Percentiles rank a stretch among this genome's conserved stretches.
phyloP scores from a whole-genome alignment of 2,888 invertebrate genomes.

The Nudaria mundana region DNA sequence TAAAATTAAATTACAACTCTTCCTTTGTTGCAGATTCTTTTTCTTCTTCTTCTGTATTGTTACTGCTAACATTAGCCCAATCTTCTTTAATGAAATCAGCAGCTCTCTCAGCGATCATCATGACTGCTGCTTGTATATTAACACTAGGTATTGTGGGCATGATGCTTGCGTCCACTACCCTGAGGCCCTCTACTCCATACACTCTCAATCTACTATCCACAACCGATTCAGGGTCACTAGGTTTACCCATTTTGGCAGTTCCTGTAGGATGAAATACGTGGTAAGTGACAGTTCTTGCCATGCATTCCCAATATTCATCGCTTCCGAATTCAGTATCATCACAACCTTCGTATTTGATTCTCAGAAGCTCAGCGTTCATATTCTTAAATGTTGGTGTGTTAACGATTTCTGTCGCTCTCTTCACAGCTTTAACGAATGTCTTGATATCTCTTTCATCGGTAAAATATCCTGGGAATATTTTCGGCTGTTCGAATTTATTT shows the following conservation, averaged over 20 bases:
- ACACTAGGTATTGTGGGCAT: slow-evolving; percentile 72
- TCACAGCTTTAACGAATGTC: slow-evolving; percentile 52
- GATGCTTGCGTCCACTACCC: slow-evolving; percentile 67
- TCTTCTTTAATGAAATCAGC: slow-evolving; percentile 67
- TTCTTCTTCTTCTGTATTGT: slow-evolving; percentile 20
- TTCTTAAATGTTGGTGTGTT: slow-evolving; percentile 54
- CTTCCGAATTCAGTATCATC: slow-evolving; percentile 52
- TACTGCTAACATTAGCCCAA: no score
- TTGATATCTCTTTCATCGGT: slow-evolving; percentile 60
- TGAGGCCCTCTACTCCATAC: slow-evolving; percentile 48
- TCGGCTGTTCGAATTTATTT: slow-evolving; percentile 56
- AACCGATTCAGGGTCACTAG: slow-evolving; percentile 49
- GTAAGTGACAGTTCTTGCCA: slow-evolving; percentile 64
- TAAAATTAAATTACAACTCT: slow-evolving; percentile 60
- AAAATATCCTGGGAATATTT: slow-evolving; percentile 65
- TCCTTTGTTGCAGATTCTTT: slow-evolving; percentile 33
- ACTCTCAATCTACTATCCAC: slow-evolving; percentile 57
- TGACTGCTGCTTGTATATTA: slow-evolving; percentile 65
- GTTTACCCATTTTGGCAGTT: slow-evolving; percentile 66
- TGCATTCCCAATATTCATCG: slow-evolving; percentile 68
- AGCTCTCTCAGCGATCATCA: slow-evolving; percentile 72
- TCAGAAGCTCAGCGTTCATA: slow-evolving; percentile 53
- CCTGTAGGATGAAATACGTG: slow-evolving; percentile 73
- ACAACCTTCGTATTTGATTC: slow-evolving; percentile 57
- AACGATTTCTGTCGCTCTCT: slow-evolving; percentile 54